Base-by-base conservation (phyloP, 1,140 invertebrate species). In the Psilanteris sp. region DNA sequence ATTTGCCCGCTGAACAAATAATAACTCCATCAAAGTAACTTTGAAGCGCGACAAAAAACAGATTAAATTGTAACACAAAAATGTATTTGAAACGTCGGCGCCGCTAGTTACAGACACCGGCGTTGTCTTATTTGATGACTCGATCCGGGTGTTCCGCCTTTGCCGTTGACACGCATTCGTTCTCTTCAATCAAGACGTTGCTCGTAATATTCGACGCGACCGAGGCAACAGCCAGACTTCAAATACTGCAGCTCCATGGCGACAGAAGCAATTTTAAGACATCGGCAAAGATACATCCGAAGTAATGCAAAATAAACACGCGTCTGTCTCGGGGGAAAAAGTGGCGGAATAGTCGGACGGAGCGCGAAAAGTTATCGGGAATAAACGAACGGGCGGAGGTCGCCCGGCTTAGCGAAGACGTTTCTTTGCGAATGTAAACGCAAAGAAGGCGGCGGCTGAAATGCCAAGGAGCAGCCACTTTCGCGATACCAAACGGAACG, bases 221-320 rank as follows among this genome's bases (percentile, higher is more conserved):
- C 10, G 37, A 13, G 10, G 29, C 11, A 61, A 43, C 43, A 39
- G 11, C 34, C 32, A 39, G 32, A 48, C 34, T 62, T 24, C 57
- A 50, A 50, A 62, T 62, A 62, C 24, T 20, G 27, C 26, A 20
- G 36, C 36, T 59, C 31, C 14, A 31, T 37, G 36, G 34, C 57
- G 44, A 62, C 57, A 62, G 32, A 50, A 50, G 44, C 57, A 62
- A 62, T 62, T 62, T 62, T 48, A 50, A 62, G 43, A 50, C 44
- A 62, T 62, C 44, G 57, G 14, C 34, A 15, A 34, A 62, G 57
- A 50, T 36, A 41, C 41, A 62, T 62, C 36, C 57, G 24, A 39
- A 44, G 48, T 67, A 52, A 55, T 37, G 39, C 29, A 54, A 67
- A 52, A 46, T 62, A 62, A 62, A 62, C 57, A 62, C 26, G 24